Percentiles rank a stretch among this genome's conserved stretches.
phyloP scores from a whole-genome alignment of 1,140 invertebrate species.

The Mizuhopecten yessoensis region DNA sequence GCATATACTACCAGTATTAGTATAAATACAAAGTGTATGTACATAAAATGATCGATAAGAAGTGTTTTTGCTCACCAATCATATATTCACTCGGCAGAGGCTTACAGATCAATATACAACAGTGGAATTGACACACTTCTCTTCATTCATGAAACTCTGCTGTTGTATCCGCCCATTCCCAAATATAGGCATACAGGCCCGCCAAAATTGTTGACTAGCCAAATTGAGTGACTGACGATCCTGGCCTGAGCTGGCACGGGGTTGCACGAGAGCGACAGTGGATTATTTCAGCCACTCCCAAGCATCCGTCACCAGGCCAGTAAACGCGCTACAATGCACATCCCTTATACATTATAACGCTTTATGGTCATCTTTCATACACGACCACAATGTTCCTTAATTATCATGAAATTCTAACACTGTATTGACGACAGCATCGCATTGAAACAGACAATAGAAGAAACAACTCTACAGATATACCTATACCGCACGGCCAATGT shows the following conservation, averaged over 20 bases:
- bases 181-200: not conserved
- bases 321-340: not conserved
- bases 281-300: not conserved
- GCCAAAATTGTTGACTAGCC: not conserved
- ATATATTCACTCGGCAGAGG: not conserved
- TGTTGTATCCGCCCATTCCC: not conserved
- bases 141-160: slow-evolving; percentile 3
- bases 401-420: not conserved
- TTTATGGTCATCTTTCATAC: not conserved
- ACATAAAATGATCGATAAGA: not conserved
- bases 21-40: too few relatives aligned
- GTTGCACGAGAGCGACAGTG: not conserved
- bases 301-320: not conserved
- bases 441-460: not conserved
- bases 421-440: not conserved
- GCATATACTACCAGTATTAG: too few relatives aligned
- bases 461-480: not conserved
- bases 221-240: not conserved
- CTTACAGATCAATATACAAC: not conserved
- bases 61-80: not conserved
- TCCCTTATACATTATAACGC: not conserved
- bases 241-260: not conserved
- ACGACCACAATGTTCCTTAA: not conserved
- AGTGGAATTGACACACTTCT: too few relatives aligned
- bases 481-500: not conserved